Evolutionary conservation across 2,888 invertebrate species (phyloP).

Genomic region (Neoascia interrupta): DNA sequence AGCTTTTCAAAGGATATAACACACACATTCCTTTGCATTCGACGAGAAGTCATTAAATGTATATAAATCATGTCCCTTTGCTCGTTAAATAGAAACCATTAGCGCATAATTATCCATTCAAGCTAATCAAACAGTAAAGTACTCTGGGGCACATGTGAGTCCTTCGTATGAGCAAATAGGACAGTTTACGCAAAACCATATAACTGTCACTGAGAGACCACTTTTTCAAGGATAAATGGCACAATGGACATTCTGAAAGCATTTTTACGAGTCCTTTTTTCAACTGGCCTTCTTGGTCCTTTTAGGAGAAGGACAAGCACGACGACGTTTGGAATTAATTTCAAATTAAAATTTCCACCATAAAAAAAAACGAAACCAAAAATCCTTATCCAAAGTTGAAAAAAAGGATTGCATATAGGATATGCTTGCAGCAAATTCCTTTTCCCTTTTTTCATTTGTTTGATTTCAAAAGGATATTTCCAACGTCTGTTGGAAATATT

Average conservation of each 20-base stretch:
- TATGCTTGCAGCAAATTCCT: conserved; percentile 45
- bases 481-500: conserved; percentile 57
- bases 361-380: conserved; percentile 13
- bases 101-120: conserved; percentile 64
- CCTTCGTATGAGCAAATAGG: conserved; percentile 19
- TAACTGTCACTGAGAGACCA: conserved; percentile 36
- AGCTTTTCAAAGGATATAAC: not conserved
- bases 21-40: not conserved
- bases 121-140: conserved; percentile 48
- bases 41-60: conserved; percentile 56
- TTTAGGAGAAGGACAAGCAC: conserved; percentile 41
- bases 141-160: conserved; percentile 42
- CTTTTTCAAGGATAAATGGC: conserved; percentile 13
- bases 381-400: no score
- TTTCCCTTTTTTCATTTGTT: conserved; percentile 50
- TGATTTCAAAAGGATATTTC: conserved; percentile 67
- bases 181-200: conserved; percentile 26
- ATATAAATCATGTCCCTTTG: conserved; percentile 64
- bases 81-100: conserved; percentile 62
- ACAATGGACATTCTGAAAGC: conserved; percentile 40
- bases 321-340: conserved; percentile 67
- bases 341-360: conserved; percentile 62
- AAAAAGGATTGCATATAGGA: conserved; percentile 56
- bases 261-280: conserved; percentile 4
- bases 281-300: conserved; percentile 1